Evolutionary conservation across 2,797 vertebrate genomes (phyloP).

Genomic region (Enteromius anoplus): DNA sequence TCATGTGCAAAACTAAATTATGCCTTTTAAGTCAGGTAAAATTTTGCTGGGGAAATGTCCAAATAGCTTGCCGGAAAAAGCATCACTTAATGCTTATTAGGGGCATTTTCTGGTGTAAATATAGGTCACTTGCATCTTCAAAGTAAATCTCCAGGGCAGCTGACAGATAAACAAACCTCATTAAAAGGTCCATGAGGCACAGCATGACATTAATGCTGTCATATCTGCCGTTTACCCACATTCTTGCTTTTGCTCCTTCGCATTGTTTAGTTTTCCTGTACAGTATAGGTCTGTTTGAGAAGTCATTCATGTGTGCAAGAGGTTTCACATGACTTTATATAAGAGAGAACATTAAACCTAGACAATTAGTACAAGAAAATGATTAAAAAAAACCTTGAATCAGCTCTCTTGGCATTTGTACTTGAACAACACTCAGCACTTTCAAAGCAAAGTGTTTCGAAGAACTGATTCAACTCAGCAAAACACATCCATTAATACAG

Average conservation of each 20-base stretch:
- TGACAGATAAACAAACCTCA: constrained; percentile 60
- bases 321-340: not conserved
- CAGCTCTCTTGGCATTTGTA: not conserved
- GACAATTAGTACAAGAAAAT: not conserved
- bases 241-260: not conserved
- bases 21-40: constrained; percentile 44
- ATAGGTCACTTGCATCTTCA: constrained; percentile 54
- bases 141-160: constrained; percentile 59
- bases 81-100: constrained; percentile 51
- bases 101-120: constrained; percentile 60
- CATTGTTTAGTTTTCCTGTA: not conserved
- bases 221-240: constrained; percentile 4
- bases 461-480: not conserved
- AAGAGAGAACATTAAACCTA: not conserved
- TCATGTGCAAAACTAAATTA: constrained; percentile 4
- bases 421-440: not conserved
- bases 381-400: not conserved
- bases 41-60: constrained; percentile 50
- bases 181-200: constrained; percentile 47
- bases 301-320: not conserved
- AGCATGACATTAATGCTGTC: not conserved
- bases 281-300: not conserved
- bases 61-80: constrained; percentile 52
- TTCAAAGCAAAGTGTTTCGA: not conserved
- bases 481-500: constrained; percentile 19